Evolutionary conservation across 2,888 invertebrate species (phyloP), one percentile per base, ranked within the genome.

Genomic region (Scaptomyza flava): DNA sequence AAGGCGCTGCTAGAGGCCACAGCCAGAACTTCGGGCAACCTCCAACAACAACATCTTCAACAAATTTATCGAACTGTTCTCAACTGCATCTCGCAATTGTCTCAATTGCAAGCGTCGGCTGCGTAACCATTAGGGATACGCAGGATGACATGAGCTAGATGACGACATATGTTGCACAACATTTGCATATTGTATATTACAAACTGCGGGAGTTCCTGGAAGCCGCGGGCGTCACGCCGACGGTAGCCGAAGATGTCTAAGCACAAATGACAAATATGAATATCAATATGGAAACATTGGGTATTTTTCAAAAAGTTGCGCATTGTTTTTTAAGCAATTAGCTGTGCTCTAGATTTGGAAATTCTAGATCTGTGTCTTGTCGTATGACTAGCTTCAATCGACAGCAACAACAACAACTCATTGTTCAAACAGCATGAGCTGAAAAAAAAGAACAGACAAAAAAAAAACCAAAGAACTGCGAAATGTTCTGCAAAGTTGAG

Each of bases 141-240:
- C 61, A 31, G 66, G 42, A 59, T 73, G 59, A 43, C 62, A 48
- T 48, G 66, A 53, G 31, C 62, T 23, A 41, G 65, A 58, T 43
- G 57, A 48, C 53, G 53, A 74, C 84, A 84, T 84, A 77, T 87
- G 85, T 79, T 87, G 82, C 68, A 67, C 67, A 85, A 79, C 59
- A 85, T 87, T 87, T 81, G 82, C 85, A 85, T 87, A 85, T 68
- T 69, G 72, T 64, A 27, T 38, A 17, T 14, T 6, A 27, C 4
- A 20, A 27, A 20, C 70, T 54, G 54, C 68, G 43, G 58, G 59
- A 62, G 64, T 70, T 73, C 65, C 60, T 5, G 57, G 52, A 60
- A 72, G 45, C 54, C 62, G 60, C 56, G 72, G 67, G 72, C 48
- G 64, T 43, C 20, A 12, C 34, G 69, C 64, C 68, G 72, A 64